Percentiles rank a stretch among this genome's conserved stretches.
phyloP scores from a whole-genome alignment of 2,113 vertebrate species.

The Pelodiscus sinensis region DNA sequence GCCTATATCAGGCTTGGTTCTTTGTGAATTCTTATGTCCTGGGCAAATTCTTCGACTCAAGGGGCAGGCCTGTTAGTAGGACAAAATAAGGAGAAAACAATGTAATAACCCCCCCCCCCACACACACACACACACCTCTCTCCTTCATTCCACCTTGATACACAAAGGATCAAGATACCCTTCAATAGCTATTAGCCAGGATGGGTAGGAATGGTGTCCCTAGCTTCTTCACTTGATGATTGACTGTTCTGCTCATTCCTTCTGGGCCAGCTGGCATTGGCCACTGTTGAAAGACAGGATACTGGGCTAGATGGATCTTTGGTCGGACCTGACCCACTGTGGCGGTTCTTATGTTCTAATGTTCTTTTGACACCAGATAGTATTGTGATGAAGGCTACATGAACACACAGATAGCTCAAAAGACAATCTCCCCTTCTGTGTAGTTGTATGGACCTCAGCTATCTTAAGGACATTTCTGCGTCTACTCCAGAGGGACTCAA shows the following conservation, averaged over 20 bases:
- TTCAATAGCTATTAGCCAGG: too few species aligned
- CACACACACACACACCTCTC: too few species aligned
- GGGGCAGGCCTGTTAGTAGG: not conserved
- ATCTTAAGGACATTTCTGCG: slow-evolving; percentile 45
- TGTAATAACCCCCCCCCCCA: not conserved
- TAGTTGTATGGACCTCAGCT: slow-evolving; percentile 42
- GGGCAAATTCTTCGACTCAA: not conserved
- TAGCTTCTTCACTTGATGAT: too few species aligned
- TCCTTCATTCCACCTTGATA: slow-evolving; percentile 4
- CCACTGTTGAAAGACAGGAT: too few species aligned
- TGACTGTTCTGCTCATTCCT: too few species aligned
- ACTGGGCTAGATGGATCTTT: too few species aligned
- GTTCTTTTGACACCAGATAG: slow-evolving; percentile 24
- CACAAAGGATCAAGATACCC: not conserved
- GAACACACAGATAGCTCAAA: slow-evolving; percentile 55
- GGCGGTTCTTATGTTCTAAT: too few species aligned
- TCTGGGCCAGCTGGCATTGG: too few species aligned
- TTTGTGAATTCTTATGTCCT: not conserved
- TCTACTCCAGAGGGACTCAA: not conserved
- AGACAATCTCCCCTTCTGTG: slow-evolving; percentile 59
- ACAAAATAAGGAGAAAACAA: not conserved
- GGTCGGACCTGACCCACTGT: too few species aligned
- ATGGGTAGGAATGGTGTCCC: too few species aligned
- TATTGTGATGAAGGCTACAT: slow-evolving; percentile 34
- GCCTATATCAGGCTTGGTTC: not conserved